These are phyloP conservation scores for Heliconius ismenius DNA, from an alignment of 2,888 invertebrate genomes.

Conservation along the genomic window DNA sequence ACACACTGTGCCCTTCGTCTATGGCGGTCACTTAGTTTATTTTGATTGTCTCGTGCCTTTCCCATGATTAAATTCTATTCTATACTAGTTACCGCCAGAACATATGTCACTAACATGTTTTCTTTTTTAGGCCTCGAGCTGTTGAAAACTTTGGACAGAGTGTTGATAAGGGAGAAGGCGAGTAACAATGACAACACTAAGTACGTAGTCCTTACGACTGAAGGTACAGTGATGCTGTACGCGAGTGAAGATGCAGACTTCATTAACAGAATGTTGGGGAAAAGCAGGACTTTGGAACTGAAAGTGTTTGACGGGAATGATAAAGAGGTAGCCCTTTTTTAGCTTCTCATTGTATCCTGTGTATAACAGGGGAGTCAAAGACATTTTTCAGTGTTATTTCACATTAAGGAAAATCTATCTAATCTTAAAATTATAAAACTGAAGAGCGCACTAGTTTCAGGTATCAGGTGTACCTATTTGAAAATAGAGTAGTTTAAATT, in stretches of 20 bases:
- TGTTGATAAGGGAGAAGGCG: constrained; percentile 53
- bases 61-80: no score
- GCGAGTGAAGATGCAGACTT: constrained; percentile 55
- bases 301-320: constrained; percentile 54
- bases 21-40: no score
- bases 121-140: constrained; percentile 50
- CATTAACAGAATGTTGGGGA: constrained; percentile 52
- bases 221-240: constrained; percentile 50
- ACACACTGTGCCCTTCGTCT: no score
- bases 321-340: constrained; percentile 48
- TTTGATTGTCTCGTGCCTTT: no score
- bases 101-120: neutral
- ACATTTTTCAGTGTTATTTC: no score
- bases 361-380: neutral
- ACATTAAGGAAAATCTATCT: no score
- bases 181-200: constrained; percentile 51
- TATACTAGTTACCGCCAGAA: neutral
- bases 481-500: no score
- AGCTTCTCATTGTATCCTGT: neutral
- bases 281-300: constrained; percentile 54
- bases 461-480: no score
- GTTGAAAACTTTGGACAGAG: constrained; percentile 46
- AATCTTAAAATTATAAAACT: no score
- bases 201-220: constrained; percentile 53
- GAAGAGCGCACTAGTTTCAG: no score